Percentiles rank a stretch among this genome's conserved stretches.
Conservation (phyloP, 2,113 vertebrate species). For the Solenodon paradoxus region DNA sequence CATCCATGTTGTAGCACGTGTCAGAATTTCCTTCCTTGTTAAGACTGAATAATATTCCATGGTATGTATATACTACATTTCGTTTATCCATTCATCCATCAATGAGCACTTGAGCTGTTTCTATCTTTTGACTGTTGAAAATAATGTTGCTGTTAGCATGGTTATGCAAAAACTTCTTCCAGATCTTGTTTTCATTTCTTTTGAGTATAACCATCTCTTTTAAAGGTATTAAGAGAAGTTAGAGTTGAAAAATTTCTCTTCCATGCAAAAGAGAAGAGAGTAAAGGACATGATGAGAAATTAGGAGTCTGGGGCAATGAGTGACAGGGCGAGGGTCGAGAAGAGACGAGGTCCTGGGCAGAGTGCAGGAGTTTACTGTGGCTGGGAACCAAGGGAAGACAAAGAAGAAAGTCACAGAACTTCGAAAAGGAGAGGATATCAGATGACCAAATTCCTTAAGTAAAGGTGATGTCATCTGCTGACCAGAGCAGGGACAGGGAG, state of each 20-base stretch:
- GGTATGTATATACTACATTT: background rate
- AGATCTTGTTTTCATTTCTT: background rate
- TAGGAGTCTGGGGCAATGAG: background rate
- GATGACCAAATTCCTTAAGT: background rate
- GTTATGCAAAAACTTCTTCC: background rate
- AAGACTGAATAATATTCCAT: background rate
- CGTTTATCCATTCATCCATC: background rate
- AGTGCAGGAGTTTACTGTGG: background rate
- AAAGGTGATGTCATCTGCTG: background rate
- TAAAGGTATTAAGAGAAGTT: background rate
- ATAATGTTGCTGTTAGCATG: background rate
- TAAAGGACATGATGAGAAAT: background rate
- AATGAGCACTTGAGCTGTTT: background rate
- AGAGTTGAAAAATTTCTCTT: background rate
- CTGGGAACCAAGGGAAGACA: background rate
- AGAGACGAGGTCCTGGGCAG: background rate
- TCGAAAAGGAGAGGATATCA: background rate
- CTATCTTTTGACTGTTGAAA: background rate
- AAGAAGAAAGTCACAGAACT: background rate
- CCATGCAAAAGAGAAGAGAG: background rate
- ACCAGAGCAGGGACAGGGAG: background rate
- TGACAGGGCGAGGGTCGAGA: background rate
- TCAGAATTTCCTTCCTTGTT: background rate
- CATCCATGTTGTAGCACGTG: background rate
- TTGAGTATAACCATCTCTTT: background rate